Evolutionary conservation across 2,113 vertebrate species (phyloP), one percentile per base, ranked within the genome.

Genomic region (Leuciscus idus): DNA sequence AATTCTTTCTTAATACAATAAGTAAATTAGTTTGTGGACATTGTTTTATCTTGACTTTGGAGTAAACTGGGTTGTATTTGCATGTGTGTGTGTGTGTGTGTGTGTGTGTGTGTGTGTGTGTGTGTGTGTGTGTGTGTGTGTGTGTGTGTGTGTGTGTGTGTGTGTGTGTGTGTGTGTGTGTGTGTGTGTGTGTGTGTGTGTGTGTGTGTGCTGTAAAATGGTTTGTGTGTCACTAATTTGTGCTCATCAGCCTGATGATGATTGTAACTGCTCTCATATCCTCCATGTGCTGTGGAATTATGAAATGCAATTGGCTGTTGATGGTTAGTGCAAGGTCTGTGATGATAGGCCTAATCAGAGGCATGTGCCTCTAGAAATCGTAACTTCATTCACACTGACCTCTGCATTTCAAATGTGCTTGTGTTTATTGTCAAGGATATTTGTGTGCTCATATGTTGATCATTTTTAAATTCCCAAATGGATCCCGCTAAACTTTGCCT

Each of bases 181-280:
- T 55, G 48, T 50, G 52, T 17, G 11, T 74, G 39, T 74, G 70
- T n/a, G 39, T n/a, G 70, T 46, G 26, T 26, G 26, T 26, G 26
- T 26, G 26, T 36, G 33, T 36, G 21, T 59, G 46, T 36, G 61
- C 13, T 36, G 70, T 28, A 64, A 62, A 33, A 77, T 82, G 6
- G 2, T 46, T 50, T 77, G 64, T 55, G 68, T 84, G 57, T 66
- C 3, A 28, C 19, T 83, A 57, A 85, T 83, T 82, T 72, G 78
- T 2, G 7, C 33, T 78, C 52, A 81, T 72, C 80, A 83, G 33
- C 26, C 78, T 82, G 84, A 88, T 85, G 50, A 82, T 82, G 80
- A 85, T 88, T 57, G 84, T 83, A 83, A 81, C 84, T 79, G 73
- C 61, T 68, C 62, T 88, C 73, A 73, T 70, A 73, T 79, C 68